These are phyloP conservation scores for Holothuria scabra DNA, from an alignment of 53 echinoderm and acorn worm genomes.

Conservation along the genomic window DNA sequence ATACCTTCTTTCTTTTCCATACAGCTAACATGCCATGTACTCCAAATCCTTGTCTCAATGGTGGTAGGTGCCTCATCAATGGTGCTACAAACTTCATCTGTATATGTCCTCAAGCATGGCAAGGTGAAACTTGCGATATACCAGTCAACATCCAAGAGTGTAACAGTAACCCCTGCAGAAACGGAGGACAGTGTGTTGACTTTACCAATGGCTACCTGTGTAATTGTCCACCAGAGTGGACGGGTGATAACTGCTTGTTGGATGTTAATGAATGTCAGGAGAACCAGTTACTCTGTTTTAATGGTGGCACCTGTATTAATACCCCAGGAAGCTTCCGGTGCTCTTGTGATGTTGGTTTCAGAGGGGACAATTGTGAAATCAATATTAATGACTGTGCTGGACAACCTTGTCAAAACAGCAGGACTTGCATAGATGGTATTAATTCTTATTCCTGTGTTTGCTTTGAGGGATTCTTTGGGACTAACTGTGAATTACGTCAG, in stretches of 20 bases:
- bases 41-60: slow-evolving; percentile 61
- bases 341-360: slow-evolving; percentile 4
- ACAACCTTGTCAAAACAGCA: not conserved
- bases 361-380: slow-evolving; percentile 1
- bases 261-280: slow-evolving; percentile 58
- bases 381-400: slow-evolving; percentile 18
- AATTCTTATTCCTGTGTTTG: slow-evolving; percentile 59
- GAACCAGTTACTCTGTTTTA: slow-evolving; percentile 56
- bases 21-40: slow-evolving; percentile 47
- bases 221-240: slow-evolving; percentile 50
- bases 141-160: slow-evolving; percentile 55
- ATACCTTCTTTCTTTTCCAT: not conserved
- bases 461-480: slow-evolving; percentile 32
- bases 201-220: slow-evolving; percentile 32
- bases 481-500: slow-evolving; percentile 16
- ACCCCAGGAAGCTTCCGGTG: slow-evolving; percentile 22
- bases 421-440: slow-evolving; percentile 43
- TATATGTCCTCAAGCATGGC: slow-evolving; percentile 42
- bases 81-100: slow-evolving; percentile 43
- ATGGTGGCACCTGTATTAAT: slow-evolving; percentile 57
- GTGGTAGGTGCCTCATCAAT: slow-evolving; percentile 49
- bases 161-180: slow-evolving; percentile 53
- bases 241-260: slow-evolving; percentile 31
- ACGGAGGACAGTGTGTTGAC: slow-evolving; percentile 50
- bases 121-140: slow-evolving; percentile 31